Evolutionary conservation across 2,113 vertebrate species (phyloP), one percentile per base, ranked within the genome.

Genomic region (Odocoileus virginianus): DNA sequence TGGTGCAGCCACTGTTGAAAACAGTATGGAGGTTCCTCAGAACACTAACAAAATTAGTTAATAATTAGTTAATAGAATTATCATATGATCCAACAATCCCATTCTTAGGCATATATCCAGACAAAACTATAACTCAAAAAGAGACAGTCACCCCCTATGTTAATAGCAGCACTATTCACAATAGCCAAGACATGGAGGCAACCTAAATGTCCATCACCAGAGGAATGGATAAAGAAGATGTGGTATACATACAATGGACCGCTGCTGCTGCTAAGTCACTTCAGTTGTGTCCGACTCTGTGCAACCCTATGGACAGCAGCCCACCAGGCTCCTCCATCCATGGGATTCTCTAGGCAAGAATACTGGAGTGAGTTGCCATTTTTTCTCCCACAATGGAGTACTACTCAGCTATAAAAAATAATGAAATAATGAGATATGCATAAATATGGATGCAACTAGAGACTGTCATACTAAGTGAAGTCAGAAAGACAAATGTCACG

Each of bases 291-390:
- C 17, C 0, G 4, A 36, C 9, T 36, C n/a, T n/a, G 64, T 36
- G n/a, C 1, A 0, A 36, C 64, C n/a, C 64, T 19, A 21, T 0
- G 21, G 64, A 36, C 0, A 19, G 64, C n/a, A 71, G 54, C 54
- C 54, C 54, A 55, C 54, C 54, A 55, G 54, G 54, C 54, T 55
- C 19, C 54, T 55, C 54, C 0, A 2, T 55, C 54, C 54, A 21
- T 6, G 0, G 54, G 17, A 55, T 55, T 55, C 17, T 55, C 54
- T 21, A 55, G 54, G 54, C 17, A 55, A 55, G 54, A 55, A 55
- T 55, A 55, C 54, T 55, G 54, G 17, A 55, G 54, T 55, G 19
- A 19, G 54, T 55, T 55, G 54, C 54, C 54, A 21, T 55, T 55
- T 55, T 19, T 55, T 71, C 2, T 71, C n/a, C n/a, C 67, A 78